Evolutionary conservation across 2,797 vertebrate genomes (phyloP).

Genomic region (Dromococcyx pavoninus): DNA sequence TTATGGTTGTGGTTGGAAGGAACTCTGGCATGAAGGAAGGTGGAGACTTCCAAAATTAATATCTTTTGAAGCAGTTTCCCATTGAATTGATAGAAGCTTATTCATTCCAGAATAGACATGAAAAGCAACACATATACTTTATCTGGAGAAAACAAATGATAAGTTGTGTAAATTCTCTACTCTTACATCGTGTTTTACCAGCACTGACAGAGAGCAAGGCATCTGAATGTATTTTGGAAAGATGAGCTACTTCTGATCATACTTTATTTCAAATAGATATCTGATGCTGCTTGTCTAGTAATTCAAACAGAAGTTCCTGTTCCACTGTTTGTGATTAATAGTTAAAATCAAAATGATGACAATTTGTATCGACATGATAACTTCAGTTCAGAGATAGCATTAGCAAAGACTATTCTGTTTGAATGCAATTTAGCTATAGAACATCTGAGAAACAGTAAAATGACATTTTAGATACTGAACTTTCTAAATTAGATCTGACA

Average conservation of each 20-base stretch:
- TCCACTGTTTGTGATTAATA: background rate
- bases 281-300: background rate
- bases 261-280: background rate
- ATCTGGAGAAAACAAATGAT: background rate
- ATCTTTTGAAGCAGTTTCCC: background rate
- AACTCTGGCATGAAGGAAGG: background rate
- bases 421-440: background rate
- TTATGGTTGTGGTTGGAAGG: background rate
- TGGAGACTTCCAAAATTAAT: background rate
- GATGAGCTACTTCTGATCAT: background rate
- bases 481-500: background rate
- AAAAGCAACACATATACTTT: background rate
- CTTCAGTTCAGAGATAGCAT: background rate
- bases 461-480: background rate
- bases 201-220: background rate
- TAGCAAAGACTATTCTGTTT: background rate
- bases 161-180: background rate
- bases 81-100: background rate
- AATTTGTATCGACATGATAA: background rate
- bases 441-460: background rate
- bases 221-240: background rate
- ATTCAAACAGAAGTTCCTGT: background rate
- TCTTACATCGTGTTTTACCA: background rate
- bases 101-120: background rate
- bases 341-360: background rate